These are phyloP conservation scores for Samia ricini DNA, from an alignment of 1,140 invertebrate species.

Conservation along the genomic window DNA sequence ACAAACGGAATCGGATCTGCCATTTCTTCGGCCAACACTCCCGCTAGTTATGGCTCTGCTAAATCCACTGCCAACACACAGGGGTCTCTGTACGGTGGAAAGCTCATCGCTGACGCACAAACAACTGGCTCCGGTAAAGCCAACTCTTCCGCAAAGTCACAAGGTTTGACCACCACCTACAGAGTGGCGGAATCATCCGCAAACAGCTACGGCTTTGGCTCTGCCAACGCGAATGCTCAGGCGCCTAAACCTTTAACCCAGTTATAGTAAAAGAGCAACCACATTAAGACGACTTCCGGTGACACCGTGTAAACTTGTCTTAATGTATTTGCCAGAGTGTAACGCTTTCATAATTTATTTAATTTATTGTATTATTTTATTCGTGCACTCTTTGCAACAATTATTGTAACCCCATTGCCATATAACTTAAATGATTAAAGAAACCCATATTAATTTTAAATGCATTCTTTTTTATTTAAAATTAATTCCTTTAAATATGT, in stretches of 20 bases:
- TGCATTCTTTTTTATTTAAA: neutral
- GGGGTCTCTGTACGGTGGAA: constrained; percentile 32
- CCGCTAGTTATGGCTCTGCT: constrained; percentile 26
- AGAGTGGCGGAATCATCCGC: constrained; percentile 52
- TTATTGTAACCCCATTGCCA: constrained; percentile 1
- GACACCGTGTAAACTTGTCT: constrained; percentile 54
- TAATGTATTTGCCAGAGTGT: constrained; percentile 52
- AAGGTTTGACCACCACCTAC: constrained; percentile 44
- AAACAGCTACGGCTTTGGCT: constrained; percentile 46
- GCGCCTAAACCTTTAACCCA: constrained; percentile 21
- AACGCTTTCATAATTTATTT: constrained; percentile 30
- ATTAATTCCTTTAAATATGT: too few relatives aligned
- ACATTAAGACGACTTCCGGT: constrained; percentile 59
- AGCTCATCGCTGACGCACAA: constrained; percentile 43
- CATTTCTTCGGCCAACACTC: constrained; percentile 29
- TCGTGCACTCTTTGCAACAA: neutral
- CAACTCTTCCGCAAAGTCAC: constrained; percentile 41
- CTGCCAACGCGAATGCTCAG: constrained; percentile 51
- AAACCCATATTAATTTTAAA: neutral
- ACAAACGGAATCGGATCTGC: constrained; percentile 24
- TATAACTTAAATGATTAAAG: neutral
- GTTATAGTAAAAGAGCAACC: constrained; percentile 30
- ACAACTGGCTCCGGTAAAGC: constrained; percentile 47
- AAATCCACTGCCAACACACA: constrained; percentile 34
- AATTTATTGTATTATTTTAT: constrained; percentile 14